Evolutionary conservation across 2,113 vertebrate species (phyloP).

Genomic region (Psilopogon haemacephalus): DNA sequence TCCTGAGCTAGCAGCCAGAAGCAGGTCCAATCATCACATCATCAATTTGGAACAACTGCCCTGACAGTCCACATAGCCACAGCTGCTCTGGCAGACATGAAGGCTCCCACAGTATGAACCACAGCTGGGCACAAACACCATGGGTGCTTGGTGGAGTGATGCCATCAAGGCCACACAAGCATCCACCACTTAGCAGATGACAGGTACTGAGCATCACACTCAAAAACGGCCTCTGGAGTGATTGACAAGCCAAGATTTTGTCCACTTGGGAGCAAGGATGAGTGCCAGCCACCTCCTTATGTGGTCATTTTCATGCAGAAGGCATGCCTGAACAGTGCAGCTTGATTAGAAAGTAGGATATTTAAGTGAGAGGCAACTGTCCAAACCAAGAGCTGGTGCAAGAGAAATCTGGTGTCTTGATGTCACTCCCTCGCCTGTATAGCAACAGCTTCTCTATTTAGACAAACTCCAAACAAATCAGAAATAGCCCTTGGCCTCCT

Average conservation of each 20-base stretch:
- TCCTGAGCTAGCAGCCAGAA: neutral
- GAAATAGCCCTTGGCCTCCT: neutral
- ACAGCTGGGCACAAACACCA: accelerated
- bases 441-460: neutral
- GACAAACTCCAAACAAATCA: neutral
- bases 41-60: neutral
- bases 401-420: neutral
- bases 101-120: neutral
- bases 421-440: accelerated
- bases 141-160: accelerated
- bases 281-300: neutral
- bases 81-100: neutral
- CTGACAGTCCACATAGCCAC: neutral
- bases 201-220: neutral
- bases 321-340: accelerated
- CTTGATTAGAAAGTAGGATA: neutral
- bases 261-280: neutral
- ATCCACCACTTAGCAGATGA: neutral
- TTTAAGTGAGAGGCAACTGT: neutral
- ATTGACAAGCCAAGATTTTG: neutral
- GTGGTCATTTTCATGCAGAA: accelerated
- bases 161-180: neutral
- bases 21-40: neutral
- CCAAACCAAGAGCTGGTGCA: accelerated
- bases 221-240: neutral